Base-by-base conservation (phyloP, 2,113 vertebrate genomes). In the Cyanoramphus novaezelandiae region DNA sequence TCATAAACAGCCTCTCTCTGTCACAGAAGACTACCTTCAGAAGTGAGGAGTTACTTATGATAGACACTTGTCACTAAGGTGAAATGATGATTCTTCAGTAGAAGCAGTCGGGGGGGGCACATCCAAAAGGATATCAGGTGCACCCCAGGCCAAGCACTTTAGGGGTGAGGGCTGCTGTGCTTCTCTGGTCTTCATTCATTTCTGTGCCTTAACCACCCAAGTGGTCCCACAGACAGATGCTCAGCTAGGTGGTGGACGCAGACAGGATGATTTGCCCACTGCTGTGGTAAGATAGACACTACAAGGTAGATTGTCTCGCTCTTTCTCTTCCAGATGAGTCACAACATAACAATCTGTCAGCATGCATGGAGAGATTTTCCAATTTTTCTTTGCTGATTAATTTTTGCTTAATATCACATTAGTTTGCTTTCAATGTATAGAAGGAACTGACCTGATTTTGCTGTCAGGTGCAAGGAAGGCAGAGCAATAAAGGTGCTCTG, bases 1-100 rank as follows among this genome's bases (percentile, higher is more conserved):
- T 35, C 14, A 27, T 77, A 96, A 97, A 89, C 94, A 96, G 84
- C 79, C 85, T 95, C 90, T 95, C 79, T 72, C 90, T 96, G 97
- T 97, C 96, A 95, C 88, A 88, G 88, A 41, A 94, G 86, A 81
- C 89, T 96, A 57, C 76, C 59, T 95, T 95, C 91, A 86, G 77
- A 95, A 95, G 84, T 29, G 69, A 96, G 85, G 90, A 94, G 74
- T 75, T 86, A 82, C 4, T 6, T 11, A 39, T 80, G 76, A 84
- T 33, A 82, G 91, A 76, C 3, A 9, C 77, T 57, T 95, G 85
- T 95, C 93, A 92, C 62, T 49, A 29, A 86, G 59, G 63, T 49
- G 50, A 86, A 21, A 23, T 76, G 92, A 93, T 27, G 80, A 67
- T 87, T 97, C 85, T 76, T 75, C 71, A 80, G 65, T 0, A 0